These are phyloP conservation scores for Automeris io DNA, from an alignment of 2,888 invertebrate species.

Conservation along the genomic window DNA sequence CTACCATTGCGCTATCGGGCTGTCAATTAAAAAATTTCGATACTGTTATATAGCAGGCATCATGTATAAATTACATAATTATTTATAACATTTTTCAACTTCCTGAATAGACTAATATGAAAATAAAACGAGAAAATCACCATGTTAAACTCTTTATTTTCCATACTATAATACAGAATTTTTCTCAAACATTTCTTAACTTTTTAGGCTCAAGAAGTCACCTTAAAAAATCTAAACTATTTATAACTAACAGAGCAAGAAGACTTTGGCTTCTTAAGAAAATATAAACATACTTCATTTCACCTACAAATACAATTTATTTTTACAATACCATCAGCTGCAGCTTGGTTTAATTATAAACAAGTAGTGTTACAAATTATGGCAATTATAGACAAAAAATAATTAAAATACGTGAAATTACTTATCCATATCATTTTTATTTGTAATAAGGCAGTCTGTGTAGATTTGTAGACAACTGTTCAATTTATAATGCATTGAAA, in stretches of 20 bases:
- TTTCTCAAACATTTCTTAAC: constrained; percentile 31
- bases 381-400: not conserved
- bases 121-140: no score
- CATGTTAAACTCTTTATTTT: constrained; percentile 45
- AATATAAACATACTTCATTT: constrained; percentile 40
- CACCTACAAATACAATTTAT: not conserved
- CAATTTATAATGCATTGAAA: no score
- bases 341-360: not conserved
- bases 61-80: no score
- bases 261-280: constrained; percentile 68
- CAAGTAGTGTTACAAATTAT: not conserved
- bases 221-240: constrained; percentile 45
- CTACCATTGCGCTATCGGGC: no score
- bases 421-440: not conserved
- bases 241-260: constrained; percentile 51
- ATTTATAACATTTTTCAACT: no score
- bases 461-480: no score
- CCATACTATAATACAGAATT: constrained; percentile 41
- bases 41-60: no score
- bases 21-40: no score
- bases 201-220: constrained; percentile 36
- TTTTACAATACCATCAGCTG: not conserved
- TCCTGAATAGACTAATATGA: no score
- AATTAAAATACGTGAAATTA: not conserved
- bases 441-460: not conserved